phyloP scores from a whole-genome alignment of 1,140 invertebrate species.

The Pseudomyrmex cubaensis region DNA sequence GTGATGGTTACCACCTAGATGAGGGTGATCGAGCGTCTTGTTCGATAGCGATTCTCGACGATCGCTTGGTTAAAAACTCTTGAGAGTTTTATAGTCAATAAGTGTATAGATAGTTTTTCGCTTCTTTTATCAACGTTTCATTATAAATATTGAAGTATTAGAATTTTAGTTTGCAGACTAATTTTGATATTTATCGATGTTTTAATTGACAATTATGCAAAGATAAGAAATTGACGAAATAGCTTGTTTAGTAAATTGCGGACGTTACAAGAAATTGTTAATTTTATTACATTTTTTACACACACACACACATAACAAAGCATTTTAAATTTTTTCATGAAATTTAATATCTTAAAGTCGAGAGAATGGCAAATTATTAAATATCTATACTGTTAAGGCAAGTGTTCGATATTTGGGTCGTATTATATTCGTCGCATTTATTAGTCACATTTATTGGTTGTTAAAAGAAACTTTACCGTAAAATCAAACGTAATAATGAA shows the following conservation, averaged over 20 bases:
- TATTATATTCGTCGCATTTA: neutral
- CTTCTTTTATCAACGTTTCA: neutral
- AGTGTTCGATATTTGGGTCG: conserved; percentile 13
- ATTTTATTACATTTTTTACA: no score
- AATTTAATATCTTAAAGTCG: no score
- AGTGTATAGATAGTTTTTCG: neutral
- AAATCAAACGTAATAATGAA: neutral
- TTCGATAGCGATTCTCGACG: conserved; percentile 1
- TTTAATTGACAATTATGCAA: no score
- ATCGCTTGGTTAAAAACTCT: conserved; percentile 7
- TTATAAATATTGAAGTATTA: neutral
- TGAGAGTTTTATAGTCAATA: neutral
- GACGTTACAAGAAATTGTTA: no score
- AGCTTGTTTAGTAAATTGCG: no score
- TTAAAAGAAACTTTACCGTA: neutral
- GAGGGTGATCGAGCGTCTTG: neutral
- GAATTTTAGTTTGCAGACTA: neutral
- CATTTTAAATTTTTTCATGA: conserved; percentile 3
- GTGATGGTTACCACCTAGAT: conserved; percentile 31
- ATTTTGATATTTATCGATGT: conserved; percentile 4
- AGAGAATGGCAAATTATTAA: neutral
- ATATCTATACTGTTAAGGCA: neutral
- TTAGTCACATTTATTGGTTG: neutral
- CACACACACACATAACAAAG: neutral
- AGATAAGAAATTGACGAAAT: no score